Evolutionary conservation across 2,888 invertebrate species (phyloP).

Genomic region (Iselma pallidipennis): DNA sequence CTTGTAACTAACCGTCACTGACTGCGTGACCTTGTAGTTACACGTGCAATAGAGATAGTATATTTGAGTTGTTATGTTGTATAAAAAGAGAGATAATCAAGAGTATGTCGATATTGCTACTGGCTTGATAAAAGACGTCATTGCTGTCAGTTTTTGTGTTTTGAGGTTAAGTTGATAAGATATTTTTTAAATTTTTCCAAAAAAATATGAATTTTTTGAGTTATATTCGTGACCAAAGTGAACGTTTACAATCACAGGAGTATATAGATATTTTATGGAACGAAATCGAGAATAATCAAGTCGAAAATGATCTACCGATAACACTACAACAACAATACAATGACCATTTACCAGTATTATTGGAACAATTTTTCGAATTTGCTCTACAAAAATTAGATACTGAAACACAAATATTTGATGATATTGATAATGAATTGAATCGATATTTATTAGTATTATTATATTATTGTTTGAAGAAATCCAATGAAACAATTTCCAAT

Average conservation of each 20-base stretch:
- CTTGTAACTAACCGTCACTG: too few relatives aligned
- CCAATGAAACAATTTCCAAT: constrained; percentile 16
- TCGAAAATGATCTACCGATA: neutral
- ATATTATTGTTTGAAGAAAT: constrained; percentile 19
- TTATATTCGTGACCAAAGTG: constrained; percentile 18
- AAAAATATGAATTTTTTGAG: constrained; percentile 21
- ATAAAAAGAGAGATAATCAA: neutral
- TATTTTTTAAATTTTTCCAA: neutral
- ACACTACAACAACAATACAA: constrained; percentile 10
- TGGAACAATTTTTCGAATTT: constrained; percentile 21
- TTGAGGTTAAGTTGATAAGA: neutral
- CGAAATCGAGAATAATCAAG: constrained; percentile 8
- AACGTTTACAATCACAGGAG: constrained; percentile 12
- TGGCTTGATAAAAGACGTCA: neutral
- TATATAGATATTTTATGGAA: constrained; percentile 15
- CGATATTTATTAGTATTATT: constrained; percentile 16
- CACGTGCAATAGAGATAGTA: too few relatives aligned
- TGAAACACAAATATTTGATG: constrained; percentile 4
- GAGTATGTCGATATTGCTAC: neutral
- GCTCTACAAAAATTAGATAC: constrained; percentile 13
- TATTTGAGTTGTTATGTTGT: neutral
- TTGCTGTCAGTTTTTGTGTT: neutral
- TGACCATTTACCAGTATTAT: constrained; percentile 18
- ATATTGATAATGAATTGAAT: constrained; percentile 19
- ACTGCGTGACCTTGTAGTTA: too few relatives aligned